Evolutionary conservation across 2,113 vertebrate species (phyloP).

Genomic region (Alexandromys fortis): DNA sequence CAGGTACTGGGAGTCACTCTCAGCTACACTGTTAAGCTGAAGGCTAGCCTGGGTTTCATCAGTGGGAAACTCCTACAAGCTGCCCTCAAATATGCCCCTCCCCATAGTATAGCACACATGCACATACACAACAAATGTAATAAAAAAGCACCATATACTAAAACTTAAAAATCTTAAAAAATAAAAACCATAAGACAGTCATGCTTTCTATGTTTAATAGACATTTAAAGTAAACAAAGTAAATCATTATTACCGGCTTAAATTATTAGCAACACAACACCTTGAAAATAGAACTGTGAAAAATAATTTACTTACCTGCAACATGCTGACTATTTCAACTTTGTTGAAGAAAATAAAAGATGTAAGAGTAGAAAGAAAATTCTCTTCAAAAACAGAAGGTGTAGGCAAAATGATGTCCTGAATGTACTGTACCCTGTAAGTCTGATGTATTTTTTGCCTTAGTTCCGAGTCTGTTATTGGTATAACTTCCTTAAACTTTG

Average conservation of each 20-base stretch:
- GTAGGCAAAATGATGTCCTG: slow-evolving; percentile 99
- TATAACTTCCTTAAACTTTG: slow-evolving; percentile 99
- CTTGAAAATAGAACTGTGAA: slow-evolving; percentile 30
- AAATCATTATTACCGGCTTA: neutral
- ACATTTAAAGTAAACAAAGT: slow-evolving; percentile 24
- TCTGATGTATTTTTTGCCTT: slow-evolving; percentile 99
- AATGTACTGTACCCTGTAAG: slow-evolving; percentile 99
- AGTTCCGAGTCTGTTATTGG: slow-evolving; percentile 99
- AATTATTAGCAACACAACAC: slow-evolving; percentile 28
- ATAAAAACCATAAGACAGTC: neutral
- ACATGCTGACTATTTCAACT: slow-evolving; percentile 99
- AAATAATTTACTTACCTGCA: slow-evolving; percentile 92
- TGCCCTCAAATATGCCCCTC: neutral
- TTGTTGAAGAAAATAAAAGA: slow-evolving; percentile 99
- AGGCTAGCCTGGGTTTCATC: neutral
- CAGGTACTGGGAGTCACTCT: neutral
- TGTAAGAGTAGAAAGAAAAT: slow-evolving; percentile 99
- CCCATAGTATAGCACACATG: neutral
- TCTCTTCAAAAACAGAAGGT: slow-evolving; percentile 98
- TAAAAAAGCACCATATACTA: neutral
- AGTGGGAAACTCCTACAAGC: neutral
- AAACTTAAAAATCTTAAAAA: neutral
- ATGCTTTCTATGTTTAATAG: neutral
- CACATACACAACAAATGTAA: neutral
- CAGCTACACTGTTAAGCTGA: neutral